phyloP scores from a whole-genome alignment of 2,888 invertebrate genomes.

The Trachelus tabidus region DNA sequence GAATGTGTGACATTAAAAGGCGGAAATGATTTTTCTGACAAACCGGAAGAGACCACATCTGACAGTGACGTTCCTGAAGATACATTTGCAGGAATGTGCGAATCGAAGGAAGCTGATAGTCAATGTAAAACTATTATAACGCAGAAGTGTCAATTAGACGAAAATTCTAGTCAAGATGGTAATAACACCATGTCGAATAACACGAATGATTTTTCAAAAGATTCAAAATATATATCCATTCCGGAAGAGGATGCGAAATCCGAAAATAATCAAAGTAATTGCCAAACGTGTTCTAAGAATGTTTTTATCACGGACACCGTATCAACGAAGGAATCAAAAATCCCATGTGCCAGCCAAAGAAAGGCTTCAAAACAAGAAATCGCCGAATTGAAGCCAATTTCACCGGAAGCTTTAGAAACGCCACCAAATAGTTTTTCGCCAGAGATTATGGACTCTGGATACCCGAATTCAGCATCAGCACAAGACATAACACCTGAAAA shows the following conservation, averaged over 20 bases:
- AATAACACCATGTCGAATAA: not conserved
- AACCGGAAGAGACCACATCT: slow-evolving; percentile 21
- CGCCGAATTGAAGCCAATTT: slow-evolving; percentile 28
- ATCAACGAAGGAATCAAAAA: not conserved
- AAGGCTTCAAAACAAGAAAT: slow-evolving; percentile 1
- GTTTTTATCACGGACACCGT: not conserved
- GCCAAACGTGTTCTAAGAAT: not conserved
- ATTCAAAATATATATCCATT: not conserved
- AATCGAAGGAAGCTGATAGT: not conserved
- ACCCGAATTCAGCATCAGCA: slow-evolving; percentile 55
- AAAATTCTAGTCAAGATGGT: not conserved
- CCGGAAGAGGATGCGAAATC: not conserved
- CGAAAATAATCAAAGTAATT: not conserved
- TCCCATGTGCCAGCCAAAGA: not conserved
- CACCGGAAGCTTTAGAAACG: slow-evolving; percentile 40
- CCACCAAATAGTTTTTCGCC: slow-evolving; percentile 53
- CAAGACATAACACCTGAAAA: slow-evolving; percentile 54
- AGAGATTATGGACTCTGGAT: slow-evolving; percentile 59
- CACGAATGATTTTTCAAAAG: not conserved
- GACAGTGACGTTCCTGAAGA: slow-evolving; percentile 13
- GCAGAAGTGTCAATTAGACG: not conserved
- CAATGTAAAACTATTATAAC: not conserved
- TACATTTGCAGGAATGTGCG: not conserved
- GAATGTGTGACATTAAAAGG: slow-evolving; percentile 12
- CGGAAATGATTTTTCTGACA: slow-evolving; percentile 18